A percentile compares a stretch with the other conserved stretches of the same genome.
Conservation (phyloP, 92 coral and sea anemone genomes). For the Blastomussa wellsi region DNA sequence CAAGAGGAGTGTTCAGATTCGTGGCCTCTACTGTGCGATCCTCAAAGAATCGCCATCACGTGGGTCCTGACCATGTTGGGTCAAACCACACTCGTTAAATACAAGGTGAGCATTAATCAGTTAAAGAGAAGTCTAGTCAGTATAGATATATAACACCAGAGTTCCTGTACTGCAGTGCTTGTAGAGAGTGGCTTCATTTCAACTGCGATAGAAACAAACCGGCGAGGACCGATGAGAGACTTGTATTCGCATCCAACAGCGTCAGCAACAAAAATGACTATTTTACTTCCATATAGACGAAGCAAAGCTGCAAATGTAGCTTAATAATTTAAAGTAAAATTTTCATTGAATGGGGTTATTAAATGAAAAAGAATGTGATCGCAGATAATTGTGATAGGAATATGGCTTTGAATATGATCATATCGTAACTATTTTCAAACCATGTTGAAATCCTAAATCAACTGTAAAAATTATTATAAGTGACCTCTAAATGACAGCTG, state of each 20-base stretch:
- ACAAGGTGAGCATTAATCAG: conserved; percentile 62
- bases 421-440: neutral
- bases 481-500: neutral
- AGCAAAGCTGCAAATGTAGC: no score
- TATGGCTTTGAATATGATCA: neutral
- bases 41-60: conserved; percentile 82
- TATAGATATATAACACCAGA: neutral
- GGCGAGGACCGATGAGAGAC: no score
- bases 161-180: neutral
- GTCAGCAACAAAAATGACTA: no score
- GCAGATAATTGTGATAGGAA: neutral
- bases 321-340: no score
- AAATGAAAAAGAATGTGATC: no score
- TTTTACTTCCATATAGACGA: no score
- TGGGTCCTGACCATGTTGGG: conserved; percentile 89
- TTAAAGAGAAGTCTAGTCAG: neutral
- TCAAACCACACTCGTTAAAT: conserved; percentile 82
- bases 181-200: neutral
- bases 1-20: conserved; percentile 88
- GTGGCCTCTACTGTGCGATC: conserved; percentile 94
- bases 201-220: no score
- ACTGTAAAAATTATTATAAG: neutral
- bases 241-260: no score
- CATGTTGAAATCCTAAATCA: neutral
- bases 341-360: no score